These are phyloP conservation scores for Ceratina japonica DNA, from an alignment of 1,140 invertebrate genomes.

Conservation along the genomic window DNA sequence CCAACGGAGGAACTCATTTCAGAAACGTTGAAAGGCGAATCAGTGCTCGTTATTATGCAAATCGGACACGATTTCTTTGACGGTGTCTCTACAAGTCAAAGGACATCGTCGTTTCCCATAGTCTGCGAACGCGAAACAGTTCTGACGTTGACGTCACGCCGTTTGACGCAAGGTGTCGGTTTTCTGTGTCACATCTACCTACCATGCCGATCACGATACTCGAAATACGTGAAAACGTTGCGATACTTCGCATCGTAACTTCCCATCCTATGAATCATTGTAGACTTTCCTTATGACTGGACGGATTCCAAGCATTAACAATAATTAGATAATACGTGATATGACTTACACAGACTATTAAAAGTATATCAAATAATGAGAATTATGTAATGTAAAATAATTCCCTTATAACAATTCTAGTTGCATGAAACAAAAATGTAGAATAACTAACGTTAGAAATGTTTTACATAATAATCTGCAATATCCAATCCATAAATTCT, in stretches of 20 bases:
- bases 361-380: too few species aligned
- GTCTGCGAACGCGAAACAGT: too few species aligned
- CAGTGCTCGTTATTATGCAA: conserved; percentile 9
- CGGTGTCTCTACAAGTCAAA: neutral
- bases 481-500: too few species aligned
- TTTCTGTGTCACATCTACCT: conserved; percentile 21
- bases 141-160: conserved; percentile 45
- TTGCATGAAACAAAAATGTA: too few species aligned
- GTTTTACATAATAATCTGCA: too few species aligned
- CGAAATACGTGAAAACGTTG: conserved; percentile 37
- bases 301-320: neutral
- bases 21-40: neutral
- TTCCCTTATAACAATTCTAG: neutral
- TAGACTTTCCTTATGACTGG: conserved; percentile 21
- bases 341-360: too few species aligned
- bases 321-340: too few species aligned
- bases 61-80: conserved; percentile 1
- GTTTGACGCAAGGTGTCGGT: conserved; percentile 45
- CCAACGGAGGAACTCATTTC: neutral
- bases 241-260: conserved; percentile 18
- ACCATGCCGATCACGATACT: conserved; percentile 21
- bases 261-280: conserved; percentile 8
- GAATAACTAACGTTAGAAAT: too few species aligned
- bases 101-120: neutral
- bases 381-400: too few species aligned